phyloP scores from a whole-genome alignment of 1,140 invertebrate species.

The Archivesica marissinica region DNA sequence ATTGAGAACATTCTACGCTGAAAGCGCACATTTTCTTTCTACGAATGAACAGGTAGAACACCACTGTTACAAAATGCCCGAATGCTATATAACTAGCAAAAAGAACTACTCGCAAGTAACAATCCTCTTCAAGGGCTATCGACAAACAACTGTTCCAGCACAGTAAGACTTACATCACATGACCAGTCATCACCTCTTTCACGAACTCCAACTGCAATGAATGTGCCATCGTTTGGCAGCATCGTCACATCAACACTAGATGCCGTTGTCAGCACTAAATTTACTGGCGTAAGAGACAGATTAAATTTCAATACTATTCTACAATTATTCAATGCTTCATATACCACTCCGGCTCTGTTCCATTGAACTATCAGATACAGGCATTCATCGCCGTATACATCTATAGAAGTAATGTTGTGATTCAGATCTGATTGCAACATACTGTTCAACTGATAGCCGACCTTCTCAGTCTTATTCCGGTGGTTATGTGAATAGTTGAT shows the following conservation, averaged over 20 bases:
- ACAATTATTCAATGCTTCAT: constrained; percentile 67
- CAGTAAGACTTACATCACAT: neutral
- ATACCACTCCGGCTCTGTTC: constrained; percentile 59
- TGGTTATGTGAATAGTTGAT: neutral
- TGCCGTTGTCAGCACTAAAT: constrained; percentile 46
- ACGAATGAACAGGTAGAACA: no score
- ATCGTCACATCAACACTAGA: constrained; percentile 18
- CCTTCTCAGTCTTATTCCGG: neutral
- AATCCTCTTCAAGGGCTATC: no score
- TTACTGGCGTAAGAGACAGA: constrained; percentile 36
- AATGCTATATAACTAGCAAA: no score
- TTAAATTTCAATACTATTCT: constrained; percentile 5
- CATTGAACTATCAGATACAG: constrained; percentile 57
- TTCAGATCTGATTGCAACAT: neutral
- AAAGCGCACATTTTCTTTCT: no score
- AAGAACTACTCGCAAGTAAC: no score
- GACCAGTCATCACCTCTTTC: neutral
- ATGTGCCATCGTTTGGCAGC: constrained; percentile 49
- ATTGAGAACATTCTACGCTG: no score
- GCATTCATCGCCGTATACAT: constrained; percentile 52
- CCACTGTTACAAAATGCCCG: no score
- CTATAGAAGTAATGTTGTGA: neutral
- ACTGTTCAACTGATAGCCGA: neutral
- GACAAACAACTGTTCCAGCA: no score
- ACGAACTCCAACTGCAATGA: constrained; percentile 51